Conservation (phyloP, 2,113 vertebrate species). For the Thermophis baileyi region DNA sequence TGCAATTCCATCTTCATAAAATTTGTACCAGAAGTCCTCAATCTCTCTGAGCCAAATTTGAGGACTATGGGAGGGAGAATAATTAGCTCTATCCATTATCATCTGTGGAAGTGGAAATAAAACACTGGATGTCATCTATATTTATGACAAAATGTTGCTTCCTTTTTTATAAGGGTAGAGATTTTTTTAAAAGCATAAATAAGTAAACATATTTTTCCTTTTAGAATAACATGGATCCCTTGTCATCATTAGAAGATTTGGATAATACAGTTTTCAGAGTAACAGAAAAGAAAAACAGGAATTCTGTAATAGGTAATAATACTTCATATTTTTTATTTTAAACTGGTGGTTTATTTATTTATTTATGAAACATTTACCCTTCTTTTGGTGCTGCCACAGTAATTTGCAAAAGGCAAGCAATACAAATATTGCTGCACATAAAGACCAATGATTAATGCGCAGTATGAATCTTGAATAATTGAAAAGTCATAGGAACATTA, state of each 20-base stretch:
- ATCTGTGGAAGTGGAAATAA: background rate
- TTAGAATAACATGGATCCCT: slow-evolving; percentile 79
- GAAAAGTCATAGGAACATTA: background rate
- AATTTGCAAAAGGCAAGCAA: background rate
- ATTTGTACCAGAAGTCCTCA: background rate
- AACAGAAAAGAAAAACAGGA: slow-evolving; percentile 75
- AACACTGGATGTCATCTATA: background rate
- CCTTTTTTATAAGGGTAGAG: background rate
- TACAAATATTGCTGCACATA: background rate
- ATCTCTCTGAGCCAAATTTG: background rate
- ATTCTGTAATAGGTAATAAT: slow-evolving; percentile 81
- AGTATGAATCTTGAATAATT: background rate
- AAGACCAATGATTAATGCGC: background rate
- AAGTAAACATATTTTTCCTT: slow-evolving; percentile 19
- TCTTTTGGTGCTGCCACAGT: background rate
- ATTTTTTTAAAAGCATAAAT: background rate
- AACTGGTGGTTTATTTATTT: background rate
- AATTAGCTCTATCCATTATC: background rate
- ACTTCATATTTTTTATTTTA: background rate
- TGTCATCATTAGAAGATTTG: slow-evolving; percentile 84
- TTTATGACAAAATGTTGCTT: background rate
- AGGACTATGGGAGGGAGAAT: background rate
- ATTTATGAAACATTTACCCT: background rate
- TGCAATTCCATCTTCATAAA: background rate
- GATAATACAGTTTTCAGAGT: slow-evolving; percentile 85